Evolutionary conservation across 2,797 vertebrate species (phyloP).

Genomic region (Pantherophis vulpinus): DNA sequence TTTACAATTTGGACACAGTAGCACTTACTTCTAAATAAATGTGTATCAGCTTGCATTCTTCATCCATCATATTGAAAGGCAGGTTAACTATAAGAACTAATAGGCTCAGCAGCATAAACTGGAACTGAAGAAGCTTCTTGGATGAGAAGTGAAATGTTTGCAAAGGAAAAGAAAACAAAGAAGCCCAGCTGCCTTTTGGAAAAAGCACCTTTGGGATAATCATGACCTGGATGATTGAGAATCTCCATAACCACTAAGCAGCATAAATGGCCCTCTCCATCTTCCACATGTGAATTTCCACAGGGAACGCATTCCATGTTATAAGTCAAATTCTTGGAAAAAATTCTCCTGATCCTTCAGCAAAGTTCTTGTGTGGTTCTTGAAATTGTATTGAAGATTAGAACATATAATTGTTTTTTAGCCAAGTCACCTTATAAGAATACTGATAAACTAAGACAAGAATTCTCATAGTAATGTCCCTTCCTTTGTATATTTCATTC

Average conservation of each 20-base stretch:
- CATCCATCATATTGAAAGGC: not conserved
- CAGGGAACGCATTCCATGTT: not conserved
- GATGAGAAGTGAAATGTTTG: not conserved
- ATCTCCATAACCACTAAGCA: not conserved
- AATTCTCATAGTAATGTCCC: not conserved
- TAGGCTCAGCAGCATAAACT: not conserved
- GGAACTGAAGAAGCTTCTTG: not conserved
- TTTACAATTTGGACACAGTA: conserved; percentile 9
- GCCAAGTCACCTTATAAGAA: not conserved
- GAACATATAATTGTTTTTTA: not conserved
- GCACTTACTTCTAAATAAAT: not conserved
- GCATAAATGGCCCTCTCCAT: not conserved
- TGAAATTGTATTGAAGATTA: not conserved
- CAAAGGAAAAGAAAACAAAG: not conserved
- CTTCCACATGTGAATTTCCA: not conserved
- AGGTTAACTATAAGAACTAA: not conserved
- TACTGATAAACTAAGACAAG: not conserved
- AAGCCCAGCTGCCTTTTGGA: not conserved
- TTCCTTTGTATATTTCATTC: not conserved
- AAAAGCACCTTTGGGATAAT: not conserved
- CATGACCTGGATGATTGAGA: not conserved
- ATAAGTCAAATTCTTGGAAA: not conserved
- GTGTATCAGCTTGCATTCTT: not conserved
- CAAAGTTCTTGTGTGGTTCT: not conserved
- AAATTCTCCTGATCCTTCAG: not conserved